Evolutionary conservation across 30 jellyfish, hydroid and myxozoan species (phyloP).

Genomic region (Turritopsis dohrnii): DNA sequence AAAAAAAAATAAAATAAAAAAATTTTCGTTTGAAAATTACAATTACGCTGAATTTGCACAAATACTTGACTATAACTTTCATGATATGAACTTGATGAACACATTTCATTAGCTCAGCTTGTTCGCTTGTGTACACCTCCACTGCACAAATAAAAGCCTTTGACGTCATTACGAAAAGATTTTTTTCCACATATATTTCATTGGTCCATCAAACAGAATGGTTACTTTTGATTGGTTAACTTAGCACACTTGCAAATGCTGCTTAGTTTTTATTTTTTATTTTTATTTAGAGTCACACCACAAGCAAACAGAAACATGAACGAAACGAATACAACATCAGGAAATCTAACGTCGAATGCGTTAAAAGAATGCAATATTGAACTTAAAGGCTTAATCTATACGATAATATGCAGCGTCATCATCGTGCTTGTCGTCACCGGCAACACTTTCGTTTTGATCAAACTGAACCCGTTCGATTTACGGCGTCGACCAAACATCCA

Average conservation of each 20-base stretch:
- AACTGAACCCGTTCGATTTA: slow-evolving; percentile 17
- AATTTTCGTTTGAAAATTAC: no score
- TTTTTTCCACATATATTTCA: not conserved
- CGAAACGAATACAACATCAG: not conserved
- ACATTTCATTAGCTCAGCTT: not conserved
- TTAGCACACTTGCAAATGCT: no score
- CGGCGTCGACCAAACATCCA: slow-evolving; percentile 26
- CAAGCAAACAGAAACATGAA: not conserved
- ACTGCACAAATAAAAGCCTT: not conserved
- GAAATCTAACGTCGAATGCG: not conserved
- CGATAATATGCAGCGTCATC: slow-evolving; percentile 8
- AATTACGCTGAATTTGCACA: not conserved
- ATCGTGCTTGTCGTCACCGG: slow-evolving; percentile 17
- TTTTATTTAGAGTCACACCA: no score
- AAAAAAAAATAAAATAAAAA: no score
- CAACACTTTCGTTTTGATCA: slow-evolving; percentile 20
- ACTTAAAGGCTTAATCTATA: not conserved
- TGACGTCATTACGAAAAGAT: not conserved
- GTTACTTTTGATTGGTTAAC: not conserved
- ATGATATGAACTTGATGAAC: no score
- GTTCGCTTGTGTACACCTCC: not conserved
- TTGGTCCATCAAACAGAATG: not conserved
- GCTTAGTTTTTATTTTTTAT: no score
- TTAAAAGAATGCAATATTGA: not conserved
- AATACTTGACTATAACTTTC: no score